Evolutionary conservation across 2,888 invertebrate genomes (phyloP).

Genomic region (Drosophila quasianomalipes): DNA sequence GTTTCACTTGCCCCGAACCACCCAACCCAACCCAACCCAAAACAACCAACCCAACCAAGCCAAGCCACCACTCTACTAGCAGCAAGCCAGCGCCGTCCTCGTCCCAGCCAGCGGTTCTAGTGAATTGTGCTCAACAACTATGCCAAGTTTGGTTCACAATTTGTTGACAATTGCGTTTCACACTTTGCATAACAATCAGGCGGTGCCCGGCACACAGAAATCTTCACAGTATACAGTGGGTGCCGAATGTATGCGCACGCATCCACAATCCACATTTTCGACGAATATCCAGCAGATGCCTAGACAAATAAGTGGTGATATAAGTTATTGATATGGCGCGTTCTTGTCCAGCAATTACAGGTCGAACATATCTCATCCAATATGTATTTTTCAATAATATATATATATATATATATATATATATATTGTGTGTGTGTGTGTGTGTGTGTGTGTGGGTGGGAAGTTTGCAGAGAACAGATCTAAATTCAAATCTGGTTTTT

Average conservation of each 20-base stretch:
- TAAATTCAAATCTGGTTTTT: not conserved
- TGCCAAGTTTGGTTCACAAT: conserved; percentile 74
- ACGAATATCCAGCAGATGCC: not conserved
- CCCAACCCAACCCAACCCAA: not conserved
- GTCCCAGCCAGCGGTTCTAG: not conserved
- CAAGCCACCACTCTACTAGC: not conserved
- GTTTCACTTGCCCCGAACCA: conserved; percentile 4
- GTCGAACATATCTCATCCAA: not conserved
- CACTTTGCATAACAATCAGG: conserved; percentile 76
- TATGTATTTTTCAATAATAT: not conserved
- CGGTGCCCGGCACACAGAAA: conserved; percentile 31
- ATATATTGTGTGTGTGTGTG: not conserved
- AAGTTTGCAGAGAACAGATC: not conserved
- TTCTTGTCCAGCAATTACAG: not conserved
- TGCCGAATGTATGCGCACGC: conserved; percentile 6
- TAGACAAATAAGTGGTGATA: not conserved
- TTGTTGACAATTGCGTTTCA: conserved; percentile 79
- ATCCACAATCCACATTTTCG: not conserved
- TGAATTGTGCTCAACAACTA: conserved; percentile 52
- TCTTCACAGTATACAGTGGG: conserved; percentile 20
- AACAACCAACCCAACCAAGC: too few species aligned
- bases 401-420: too few species aligned
- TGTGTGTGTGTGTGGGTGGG: not conserved
- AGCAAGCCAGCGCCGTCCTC: not conserved
- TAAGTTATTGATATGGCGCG: not conserved